A percentile compares a stretch with the other conserved stretches of the same genome.
These are phyloP conservation scores for Sus cebifrons DNA, from an alignment of 2,797 vertebrate species.

Conservation along the genomic window DNA sequence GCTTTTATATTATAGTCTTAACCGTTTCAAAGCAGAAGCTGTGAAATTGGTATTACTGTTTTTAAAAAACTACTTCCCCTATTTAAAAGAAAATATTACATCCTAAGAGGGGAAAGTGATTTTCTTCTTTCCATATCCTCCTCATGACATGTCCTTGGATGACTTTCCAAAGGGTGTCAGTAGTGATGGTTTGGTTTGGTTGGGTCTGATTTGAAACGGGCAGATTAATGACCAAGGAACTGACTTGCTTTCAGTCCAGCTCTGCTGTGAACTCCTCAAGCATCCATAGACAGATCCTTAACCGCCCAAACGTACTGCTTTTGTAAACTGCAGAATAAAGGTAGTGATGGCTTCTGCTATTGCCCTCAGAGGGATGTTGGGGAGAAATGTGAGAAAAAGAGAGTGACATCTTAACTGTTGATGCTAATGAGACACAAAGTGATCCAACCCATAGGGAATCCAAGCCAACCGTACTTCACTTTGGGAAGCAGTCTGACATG, in stretches of 20 bases:
- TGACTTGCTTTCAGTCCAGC: not conserved
- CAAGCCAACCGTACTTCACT: slow-evolving; percentile 30
- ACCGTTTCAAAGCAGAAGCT: slow-evolving; percentile 87
- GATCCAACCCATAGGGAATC: not conserved
- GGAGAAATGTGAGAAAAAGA: not conserved
- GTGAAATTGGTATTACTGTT: slow-evolving; percentile 76
- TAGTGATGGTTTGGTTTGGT: not conserved
- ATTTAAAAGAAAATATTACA: slow-evolving; percentile 71
- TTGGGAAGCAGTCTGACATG: slow-evolving; percentile 22
- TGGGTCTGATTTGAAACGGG: slow-evolving; percentile 63
- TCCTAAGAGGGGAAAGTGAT: slow-evolving; percentile 39
- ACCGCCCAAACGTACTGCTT: not conserved
- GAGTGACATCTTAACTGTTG: not conserved
- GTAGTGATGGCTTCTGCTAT: not conserved
- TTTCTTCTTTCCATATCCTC: slow-evolving; percentile 41
- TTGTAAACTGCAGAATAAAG: slow-evolving; percentile 42
- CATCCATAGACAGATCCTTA: not conserved
- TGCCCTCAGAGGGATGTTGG: not conserved
- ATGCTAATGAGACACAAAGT: slow-evolving; percentile 6
- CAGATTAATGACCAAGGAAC: not conserved
- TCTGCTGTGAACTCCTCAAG: not conserved
- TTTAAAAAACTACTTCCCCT: slow-evolving; percentile 70
- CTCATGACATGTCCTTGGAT: slow-evolving; percentile 74
- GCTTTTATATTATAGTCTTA: slow-evolving; percentile 89
- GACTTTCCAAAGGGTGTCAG: slow-evolving; percentile 62